Evolutionary conservation across 2,888 invertebrate species (phyloP).

Genomic region (Oconnorella tubifera): DNA sequence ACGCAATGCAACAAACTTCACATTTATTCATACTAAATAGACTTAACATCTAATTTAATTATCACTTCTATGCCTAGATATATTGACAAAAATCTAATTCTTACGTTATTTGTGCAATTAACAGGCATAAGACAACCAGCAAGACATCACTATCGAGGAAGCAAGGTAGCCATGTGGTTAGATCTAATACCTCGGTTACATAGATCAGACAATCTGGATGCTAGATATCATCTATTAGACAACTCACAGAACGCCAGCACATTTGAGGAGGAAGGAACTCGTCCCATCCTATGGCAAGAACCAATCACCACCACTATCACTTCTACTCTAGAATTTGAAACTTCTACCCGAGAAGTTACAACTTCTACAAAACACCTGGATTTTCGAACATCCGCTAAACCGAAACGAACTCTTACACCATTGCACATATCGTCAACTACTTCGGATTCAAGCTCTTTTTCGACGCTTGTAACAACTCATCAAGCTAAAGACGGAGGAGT

Average conservation of each 20-base stretch:
- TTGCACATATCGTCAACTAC: background rate
- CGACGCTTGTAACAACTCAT: background rate
- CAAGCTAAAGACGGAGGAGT: background rate
- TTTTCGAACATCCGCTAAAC: no score
- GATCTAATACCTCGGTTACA: conserved; percentile 85
- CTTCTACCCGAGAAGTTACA: background rate
- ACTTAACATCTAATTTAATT: no score
- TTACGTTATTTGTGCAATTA: no score
- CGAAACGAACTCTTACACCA: no score
- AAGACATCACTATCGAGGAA: conserved; percentile 92
- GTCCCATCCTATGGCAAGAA: background rate
- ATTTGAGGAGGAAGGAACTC: conserved; percentile 66
- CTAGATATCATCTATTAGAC: conserved; percentile 75
- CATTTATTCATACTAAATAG: no score
- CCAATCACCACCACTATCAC: background rate
- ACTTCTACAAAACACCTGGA: background rate
- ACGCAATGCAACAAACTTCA: no score
- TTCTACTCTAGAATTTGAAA: background rate
- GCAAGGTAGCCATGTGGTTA: conserved; percentile 90
- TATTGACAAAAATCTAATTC: no score
- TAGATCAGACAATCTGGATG: conserved; percentile 74
- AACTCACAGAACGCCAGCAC: conserved; percentile 79
- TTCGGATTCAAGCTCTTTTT: background rate
- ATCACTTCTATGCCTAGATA: no score
- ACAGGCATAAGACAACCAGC: no score